Evolutionary conservation across 2,888 invertebrate species (phyloP), one percentile per base, ranked within the genome.

Genomic region (Neoascia interrupta): DNA sequence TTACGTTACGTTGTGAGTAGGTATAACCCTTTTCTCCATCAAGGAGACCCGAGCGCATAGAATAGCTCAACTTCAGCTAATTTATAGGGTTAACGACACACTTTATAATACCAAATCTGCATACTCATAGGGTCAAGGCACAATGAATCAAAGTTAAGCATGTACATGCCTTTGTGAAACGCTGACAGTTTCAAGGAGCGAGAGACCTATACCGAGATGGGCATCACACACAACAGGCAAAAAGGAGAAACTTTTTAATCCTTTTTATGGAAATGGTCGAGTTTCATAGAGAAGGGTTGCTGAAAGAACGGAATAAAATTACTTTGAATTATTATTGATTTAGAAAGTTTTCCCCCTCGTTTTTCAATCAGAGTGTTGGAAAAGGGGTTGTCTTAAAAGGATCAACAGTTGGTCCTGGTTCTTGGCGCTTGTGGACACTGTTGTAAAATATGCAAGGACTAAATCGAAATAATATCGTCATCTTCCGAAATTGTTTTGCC

Each of bases 121-220:
- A 54, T 28, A 66, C 74, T 56, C 34, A 64, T 70, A n/a, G 63
- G 58, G 70, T 58, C 58, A 76, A 64, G 45, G 56, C 8, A 70
- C 63, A 76, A 76, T 72, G 70, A 70, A 68, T 60, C 41, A 76
- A 60, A 64, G 76, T 18, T 64, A 64, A 63, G 23, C 28, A 64
- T 64, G 49, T 70, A 47, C 45, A 64, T 45, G 51, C 39, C 60
- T 56, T 51, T 21, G n/a, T 34, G 37, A 56, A 43, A 16, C 18
- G 26, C n/a, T 70, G 63, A 70, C 56, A 76, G 37, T 53, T 58
- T 61, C 39, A 58, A 64, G 49, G 1, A 49, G 16, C n/a, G n/a
- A n/a, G n/a, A n/a, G n/a, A n/a, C n/a, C 31, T 2, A 37, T 39
- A 58, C 53, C 53, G 37, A 56, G 51, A 58, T 49, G 19, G 54